These are phyloP conservation scores for Ophiothrix spiculata DNA, from an alignment of 35 echinoderm and acorn worm species.

Conservation along the genomic window DNA sequence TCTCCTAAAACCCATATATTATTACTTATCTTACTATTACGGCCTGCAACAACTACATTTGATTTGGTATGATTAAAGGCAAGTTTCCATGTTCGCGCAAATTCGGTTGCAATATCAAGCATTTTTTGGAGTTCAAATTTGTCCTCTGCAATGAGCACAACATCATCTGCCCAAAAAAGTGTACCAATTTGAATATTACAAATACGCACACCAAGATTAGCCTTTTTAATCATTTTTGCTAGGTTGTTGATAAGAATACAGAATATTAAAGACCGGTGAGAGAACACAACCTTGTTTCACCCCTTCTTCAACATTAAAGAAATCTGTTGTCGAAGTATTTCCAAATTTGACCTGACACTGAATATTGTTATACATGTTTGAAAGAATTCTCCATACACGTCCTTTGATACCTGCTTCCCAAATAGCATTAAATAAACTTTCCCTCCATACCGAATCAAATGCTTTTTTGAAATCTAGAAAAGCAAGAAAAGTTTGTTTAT, in stretches of 20 bases:
- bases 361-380: background rate
- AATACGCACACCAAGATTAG: background rate
- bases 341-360: background rate
- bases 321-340: background rate
- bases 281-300: constrained; percentile 1
- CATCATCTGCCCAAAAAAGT: background rate
- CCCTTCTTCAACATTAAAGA: background rate
- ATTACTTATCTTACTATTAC: too few species aligned
- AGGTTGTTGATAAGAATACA: background rate
- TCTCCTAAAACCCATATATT: too few species aligned
- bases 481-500: background rate
- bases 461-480: constrained; percentile 15
- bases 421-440: background rate
- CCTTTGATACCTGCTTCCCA: background rate
- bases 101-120: too few species aligned
- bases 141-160: too few species aligned
- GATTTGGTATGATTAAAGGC: too few species aligned
- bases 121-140: too few species aligned
- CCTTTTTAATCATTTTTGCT: background rate
- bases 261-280: background rate
- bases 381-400: background rate
- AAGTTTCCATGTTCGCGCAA: too few species aligned
- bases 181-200: background rate
- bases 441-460: constrained; percentile 9
- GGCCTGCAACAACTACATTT: too few species aligned